Percentiles rank a stretch among this genome's conserved stretches.
These are phyloP conservation scores for Lepidurus packardi DNA, from an alignment of 1,140 invertebrate genomes.

Conservation along the genomic window DNA sequence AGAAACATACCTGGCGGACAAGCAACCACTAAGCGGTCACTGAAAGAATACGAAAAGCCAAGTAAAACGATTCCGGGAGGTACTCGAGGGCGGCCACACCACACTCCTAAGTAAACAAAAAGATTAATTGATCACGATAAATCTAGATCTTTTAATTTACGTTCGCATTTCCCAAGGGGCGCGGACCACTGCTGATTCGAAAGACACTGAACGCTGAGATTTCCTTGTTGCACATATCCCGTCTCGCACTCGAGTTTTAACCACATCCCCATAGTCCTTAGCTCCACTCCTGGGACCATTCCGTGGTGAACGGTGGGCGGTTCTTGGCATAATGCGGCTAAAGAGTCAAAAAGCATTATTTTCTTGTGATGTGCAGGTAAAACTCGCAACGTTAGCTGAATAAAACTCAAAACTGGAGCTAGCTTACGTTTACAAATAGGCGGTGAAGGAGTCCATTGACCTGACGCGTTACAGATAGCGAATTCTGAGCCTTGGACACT, in stretches of 20 bases:
- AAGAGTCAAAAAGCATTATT: conserved; percentile 26
- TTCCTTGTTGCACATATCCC: conserved; percentile 48
- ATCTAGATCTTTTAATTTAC: conserved; percentile 30
- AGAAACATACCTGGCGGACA: conserved; percentile 45
- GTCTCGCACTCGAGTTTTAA: conserved; percentile 40
- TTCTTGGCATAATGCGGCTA: conserved; percentile 36
- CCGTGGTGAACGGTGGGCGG: conserved; percentile 31
- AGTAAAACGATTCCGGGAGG: conserved; percentile 43
- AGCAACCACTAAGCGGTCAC: conserved; percentile 46
- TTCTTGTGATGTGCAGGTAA: background rate
- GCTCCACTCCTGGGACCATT: conserved; percentile 31
- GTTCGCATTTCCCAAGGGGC: conserved; percentile 50
- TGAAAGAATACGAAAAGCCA: conserved; percentile 49
- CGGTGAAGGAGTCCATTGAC: conserved; percentile 37
- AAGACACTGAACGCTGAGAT: conserved; percentile 48
- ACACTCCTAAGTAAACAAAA: conserved; percentile 44
- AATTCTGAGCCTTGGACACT: conserved; percentile 36
- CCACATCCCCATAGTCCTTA: conserved; percentile 39
- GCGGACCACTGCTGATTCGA: conserved; percentile 51
- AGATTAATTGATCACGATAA: conserved; percentile 24
- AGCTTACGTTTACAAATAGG: conserved; percentile 39
- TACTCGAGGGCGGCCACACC: conserved; percentile 44
- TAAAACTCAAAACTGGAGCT: conserved; percentile 13
- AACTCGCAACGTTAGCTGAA: too few species aligned
- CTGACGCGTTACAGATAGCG: conserved; percentile 37